Conservation (phyloP, 2,113 vertebrate species). For the Mustela nigripes region DNA sequence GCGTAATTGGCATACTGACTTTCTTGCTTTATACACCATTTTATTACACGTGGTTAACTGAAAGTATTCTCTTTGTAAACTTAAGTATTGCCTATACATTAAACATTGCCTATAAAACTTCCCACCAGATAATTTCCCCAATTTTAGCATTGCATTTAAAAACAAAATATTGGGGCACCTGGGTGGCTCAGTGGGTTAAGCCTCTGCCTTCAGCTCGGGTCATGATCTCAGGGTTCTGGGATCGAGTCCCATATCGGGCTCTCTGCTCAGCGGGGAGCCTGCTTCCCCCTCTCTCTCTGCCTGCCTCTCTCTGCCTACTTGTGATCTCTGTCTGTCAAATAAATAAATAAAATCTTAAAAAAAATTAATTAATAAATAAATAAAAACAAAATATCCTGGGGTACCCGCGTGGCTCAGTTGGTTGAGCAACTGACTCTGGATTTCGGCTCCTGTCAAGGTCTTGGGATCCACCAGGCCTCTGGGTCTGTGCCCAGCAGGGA, state of each 20-base stretch:
- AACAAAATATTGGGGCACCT: neutral
- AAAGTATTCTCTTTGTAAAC: conserved; percentile 30
- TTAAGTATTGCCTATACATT: neutral
- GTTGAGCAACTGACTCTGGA: neutral
- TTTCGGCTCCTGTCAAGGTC: neutral
- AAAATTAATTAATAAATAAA: too few relatives aligned
- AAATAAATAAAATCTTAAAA: too few relatives aligned
- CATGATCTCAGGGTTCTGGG: too few relatives aligned
- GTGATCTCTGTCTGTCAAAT: too few relatives aligned
- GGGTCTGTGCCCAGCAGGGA: neutral
- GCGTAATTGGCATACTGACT: neutral
- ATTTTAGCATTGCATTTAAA: conserved; percentile 14
- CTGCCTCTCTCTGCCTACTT: too few relatives aligned
- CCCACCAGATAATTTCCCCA: neutral
- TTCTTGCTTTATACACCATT: neutral
- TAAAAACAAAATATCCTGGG: neutral
- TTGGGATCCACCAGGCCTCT: neutral
- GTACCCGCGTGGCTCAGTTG: neutral
- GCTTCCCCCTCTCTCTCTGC: too few relatives aligned
- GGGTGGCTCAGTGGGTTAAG: neutral
- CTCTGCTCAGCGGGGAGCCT: too few relatives aligned
- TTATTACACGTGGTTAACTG: conserved; percentile 20
- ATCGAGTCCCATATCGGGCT: too few relatives aligned
- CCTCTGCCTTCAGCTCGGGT: too few relatives aligned
- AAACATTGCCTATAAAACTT: neutral